phyloP scores from a whole-genome alignment of 2,797 vertebrate species.

The Xiphorhynchus erythropygius region DNA sequence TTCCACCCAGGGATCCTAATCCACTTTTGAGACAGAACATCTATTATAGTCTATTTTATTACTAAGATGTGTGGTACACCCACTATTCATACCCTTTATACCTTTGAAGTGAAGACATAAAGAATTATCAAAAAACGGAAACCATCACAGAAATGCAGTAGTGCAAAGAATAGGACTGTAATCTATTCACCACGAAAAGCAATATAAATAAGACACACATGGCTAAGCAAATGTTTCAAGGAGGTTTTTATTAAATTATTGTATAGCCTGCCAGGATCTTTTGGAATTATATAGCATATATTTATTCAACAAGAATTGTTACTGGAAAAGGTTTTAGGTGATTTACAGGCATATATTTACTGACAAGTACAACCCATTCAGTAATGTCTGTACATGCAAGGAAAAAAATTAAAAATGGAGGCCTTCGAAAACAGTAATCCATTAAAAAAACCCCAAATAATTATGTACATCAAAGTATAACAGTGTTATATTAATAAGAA shows the following conservation, averaged over 20 bases:
- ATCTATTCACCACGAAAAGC: slow-evolving; percentile 2
- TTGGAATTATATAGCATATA: not conserved
- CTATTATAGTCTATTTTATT: not conserved
- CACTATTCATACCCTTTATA: not conserved
- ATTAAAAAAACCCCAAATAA: not conserved
- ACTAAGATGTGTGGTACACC: not conserved
- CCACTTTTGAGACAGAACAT: not conserved
- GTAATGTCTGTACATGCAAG: not conserved
- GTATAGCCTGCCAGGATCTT: not conserved
- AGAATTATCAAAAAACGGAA: slow-evolving; percentile 12
- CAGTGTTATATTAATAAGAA: not conserved
- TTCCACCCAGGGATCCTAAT: slow-evolving; percentile 12
- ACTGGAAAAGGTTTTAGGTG: not conserved
- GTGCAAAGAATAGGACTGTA: not conserved
- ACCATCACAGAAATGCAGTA: not conserved
- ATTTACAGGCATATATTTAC: not conserved
- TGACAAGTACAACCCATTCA: not conserved
- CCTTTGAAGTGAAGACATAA: not conserved
- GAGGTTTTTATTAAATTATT: slow-evolving; percentile 21
- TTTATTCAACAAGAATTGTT: slow-evolving; percentile 17
- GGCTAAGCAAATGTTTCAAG: slow-evolving; percentile 6
- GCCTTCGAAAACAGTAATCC: not conserved
- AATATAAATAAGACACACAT: slow-evolving; percentile 4
- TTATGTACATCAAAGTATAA: not conserved
- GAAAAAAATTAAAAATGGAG: not conserved